phyloP scores from a whole-genome alignment of 1,140 invertebrate species.

The Brachionus plicatilis region DNA sequence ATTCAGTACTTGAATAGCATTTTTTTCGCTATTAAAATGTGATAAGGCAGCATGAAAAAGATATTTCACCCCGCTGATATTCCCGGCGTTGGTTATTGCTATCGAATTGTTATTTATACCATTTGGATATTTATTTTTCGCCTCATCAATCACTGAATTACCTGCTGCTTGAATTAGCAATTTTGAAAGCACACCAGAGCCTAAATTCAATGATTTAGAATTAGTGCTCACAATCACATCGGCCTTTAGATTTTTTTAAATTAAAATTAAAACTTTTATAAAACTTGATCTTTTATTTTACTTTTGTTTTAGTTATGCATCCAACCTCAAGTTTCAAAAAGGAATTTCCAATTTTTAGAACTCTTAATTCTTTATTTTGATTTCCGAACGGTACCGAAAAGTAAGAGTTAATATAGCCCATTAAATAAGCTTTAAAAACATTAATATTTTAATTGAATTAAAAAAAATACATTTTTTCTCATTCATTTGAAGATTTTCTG shows the following conservation, averaged over 20 bases:
- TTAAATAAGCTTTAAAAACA: background rate
- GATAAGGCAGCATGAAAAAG: background rate
- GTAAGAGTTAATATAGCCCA: background rate
- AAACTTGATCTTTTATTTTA: background rate
- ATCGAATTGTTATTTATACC: background rate
- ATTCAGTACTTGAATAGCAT: background rate
- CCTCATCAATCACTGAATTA: background rate
- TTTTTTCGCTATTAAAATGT: background rate
- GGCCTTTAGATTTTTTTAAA: background rate
- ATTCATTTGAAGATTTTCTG: background rate
- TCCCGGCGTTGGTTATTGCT: background rate
- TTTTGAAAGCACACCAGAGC: background rate
- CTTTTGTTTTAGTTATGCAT: background rate
- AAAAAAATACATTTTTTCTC: background rate
- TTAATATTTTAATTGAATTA: background rate
- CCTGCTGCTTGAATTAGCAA: background rate
- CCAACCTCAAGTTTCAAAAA: background rate
- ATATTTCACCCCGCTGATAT: background rate
- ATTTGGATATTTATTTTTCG: background rate
- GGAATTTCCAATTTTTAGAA: background rate
- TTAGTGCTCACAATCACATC: slow-evolving; percentile 9
- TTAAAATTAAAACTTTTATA: background rate
- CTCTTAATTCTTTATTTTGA: background rate
- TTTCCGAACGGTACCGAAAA: background rate
- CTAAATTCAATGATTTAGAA: background rate